Conservation (phyloP, 2,888 invertebrate species). For the Leptothorax acervorum region DNA sequence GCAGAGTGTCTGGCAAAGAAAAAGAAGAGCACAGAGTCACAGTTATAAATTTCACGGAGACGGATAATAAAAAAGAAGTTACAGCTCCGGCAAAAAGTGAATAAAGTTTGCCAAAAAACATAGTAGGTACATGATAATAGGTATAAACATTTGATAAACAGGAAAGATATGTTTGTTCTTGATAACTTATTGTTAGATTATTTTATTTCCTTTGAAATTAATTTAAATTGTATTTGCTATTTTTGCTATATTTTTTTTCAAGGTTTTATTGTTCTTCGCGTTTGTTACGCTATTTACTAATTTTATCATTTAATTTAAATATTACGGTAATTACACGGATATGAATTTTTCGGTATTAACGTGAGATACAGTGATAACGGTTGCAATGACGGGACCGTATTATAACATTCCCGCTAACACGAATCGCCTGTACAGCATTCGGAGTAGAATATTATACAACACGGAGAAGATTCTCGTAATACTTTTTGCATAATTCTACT, state of each 20-base stretch:
- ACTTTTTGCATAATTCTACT: slow-evolving; percentile 48
- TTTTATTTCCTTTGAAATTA: slow-evolving; percentile 9
- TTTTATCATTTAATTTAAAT: slow-evolving; percentile 22
- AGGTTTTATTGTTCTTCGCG: background rate
- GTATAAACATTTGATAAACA: slow-evolving; percentile 29
- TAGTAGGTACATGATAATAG: slow-evolving; percentile 12
- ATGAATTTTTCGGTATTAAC: slow-evolving; percentile 21
- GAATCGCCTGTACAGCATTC: slow-evolving; percentile 13
- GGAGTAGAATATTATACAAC: slow-evolving; percentile 29
- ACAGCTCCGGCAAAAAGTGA: slow-evolving; percentile 19
- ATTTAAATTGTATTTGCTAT: background rate
- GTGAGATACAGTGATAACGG: slow-evolving; percentile 24
- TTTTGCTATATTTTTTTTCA: background rate
- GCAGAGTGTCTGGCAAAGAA: background rate
- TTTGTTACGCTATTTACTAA: background rate
- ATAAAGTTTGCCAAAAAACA: slow-evolving; percentile 8
- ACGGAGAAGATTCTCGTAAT: slow-evolving; percentile 27
- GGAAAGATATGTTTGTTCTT: background rate
- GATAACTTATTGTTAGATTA: background rate
- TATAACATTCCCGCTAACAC: slow-evolving; percentile 30
- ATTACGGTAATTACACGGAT: background rate
- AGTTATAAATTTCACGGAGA: slow-evolving; percentile 39
- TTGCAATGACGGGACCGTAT: slow-evolving; percentile 22
- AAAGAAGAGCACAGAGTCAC: background rate
- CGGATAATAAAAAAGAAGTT: slow-evolving; percentile 19